Evolutionary conservation across 2,113 vertebrate species (phyloP), one percentile per base, ranked within the genome.

Genomic region (Donacobius atricapilla): DNA sequence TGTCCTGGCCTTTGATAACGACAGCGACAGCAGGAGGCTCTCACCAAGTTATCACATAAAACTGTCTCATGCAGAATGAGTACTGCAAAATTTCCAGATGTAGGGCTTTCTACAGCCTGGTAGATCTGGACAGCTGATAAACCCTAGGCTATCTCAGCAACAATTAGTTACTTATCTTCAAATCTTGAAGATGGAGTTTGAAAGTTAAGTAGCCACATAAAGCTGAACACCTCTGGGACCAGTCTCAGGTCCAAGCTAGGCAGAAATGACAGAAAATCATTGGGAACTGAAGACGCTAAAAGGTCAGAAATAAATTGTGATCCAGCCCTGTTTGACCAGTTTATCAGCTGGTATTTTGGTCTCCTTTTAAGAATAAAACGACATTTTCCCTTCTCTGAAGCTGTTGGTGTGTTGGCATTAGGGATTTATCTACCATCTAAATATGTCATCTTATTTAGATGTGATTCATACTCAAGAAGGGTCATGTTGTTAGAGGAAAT

Each of bases 261-360:
- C 91, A 97, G 96, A 98, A 98, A 97, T 97, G 98, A 98, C 97
- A 98, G 97, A 97, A 98, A 98, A 97, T 98, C 97, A 93, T 96
- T 98, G 97, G 83, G 90, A 98, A 97, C 50, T 94, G 97, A 97
- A 98, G 97, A 96, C 94, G 66, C 94, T 97, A 97, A 98, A 98
- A 98, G 97, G 98, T 98, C 98, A 98, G 96, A 98, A 97, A 98
- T 97, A 98, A 98, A 98, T 97, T 98, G 97, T 97, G 97, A 98
- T 98, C 97, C 95, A 97, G 96, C 90, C 89, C 93, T 92, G 84
- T 97, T 97, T 98, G 97, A 98, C 97, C 96, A 97, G 97, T 98
- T 98, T 97, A 98, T 97, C 97, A 97, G 96, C 68, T 91, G 96
- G 47, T 97, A 97, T 97, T 97, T 98, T 96, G 91, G 93, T 97